Evolutionary conservation across 2,797 vertebrate genomes (phyloP), one percentile per base, ranked within the genome.

Genomic region (Rachycentron canadum): DNA sequence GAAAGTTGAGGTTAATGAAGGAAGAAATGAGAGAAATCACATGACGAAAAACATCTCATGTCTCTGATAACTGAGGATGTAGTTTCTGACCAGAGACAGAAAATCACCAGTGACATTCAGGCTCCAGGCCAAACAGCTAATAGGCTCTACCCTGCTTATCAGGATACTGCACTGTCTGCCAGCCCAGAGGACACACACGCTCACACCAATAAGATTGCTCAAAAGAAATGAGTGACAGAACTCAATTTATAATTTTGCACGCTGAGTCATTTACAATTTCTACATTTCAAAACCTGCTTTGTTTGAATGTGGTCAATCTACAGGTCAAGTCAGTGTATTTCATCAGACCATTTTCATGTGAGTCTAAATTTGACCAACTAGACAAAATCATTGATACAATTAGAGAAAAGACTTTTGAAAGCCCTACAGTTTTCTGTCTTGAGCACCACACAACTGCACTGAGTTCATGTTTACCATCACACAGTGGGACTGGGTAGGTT

Each of bases 81-180:
- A 73, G 47, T 79, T 67, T 82, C 76, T 86, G 88, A 86, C 83
- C 79, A 71, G 74, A 79, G 76, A 88, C 45, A 73, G 69, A 86
- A 81, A 89, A 83, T 86, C 72, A 62, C 65, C 59, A 78, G 74
- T 75, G 78, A 83, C 76, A 82, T 72, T 85, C 66, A 85, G 71
- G 80, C 90, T 86, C 71, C 76, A 71, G 87, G 88, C 85, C 84
- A 86, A 84, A 83, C 70, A 71, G 83, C 81, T 90, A 90, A 91
- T 84, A 84, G 83, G 85, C 82, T 90, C 69, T 81, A 56, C 49
- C 55, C 74, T 78, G 74, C 91, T 91, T 91, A 91, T 92, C 87
- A 84, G 76, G 58, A 58, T 10, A 50, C 69, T 58, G 63, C 87
- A 83, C 73, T 75, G 85, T 81, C 78, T 88, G 66, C 53, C 59